Evolutionary conservation across 2,113 vertebrate genomes (phyloP), one percentile per base, ranked within the genome.

Genomic region (Macheiramphus alcinus): DNA sequence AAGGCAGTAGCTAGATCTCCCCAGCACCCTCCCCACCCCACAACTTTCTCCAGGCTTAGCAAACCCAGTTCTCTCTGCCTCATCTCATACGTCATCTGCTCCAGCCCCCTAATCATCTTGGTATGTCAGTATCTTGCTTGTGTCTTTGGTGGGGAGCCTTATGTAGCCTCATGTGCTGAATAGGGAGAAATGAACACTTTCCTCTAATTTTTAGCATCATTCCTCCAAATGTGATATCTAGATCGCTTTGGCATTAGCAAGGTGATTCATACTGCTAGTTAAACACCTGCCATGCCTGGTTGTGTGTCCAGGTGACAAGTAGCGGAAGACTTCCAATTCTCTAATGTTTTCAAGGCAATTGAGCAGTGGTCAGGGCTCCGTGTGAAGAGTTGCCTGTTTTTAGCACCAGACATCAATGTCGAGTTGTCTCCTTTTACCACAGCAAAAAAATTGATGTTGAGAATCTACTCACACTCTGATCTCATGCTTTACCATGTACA

Each of bases 21-120:
- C 18, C 20, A 1, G 4, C 47, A 36, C 10, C 7, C 11, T 19
- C 7, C 26, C 38, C 15, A 27, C 3, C 15, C 8, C n/a, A n/a
- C 26, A 63, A 15, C 48, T 47, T 85, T 70, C 50, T 85, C 8
- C 45, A 59, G 62, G 22, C 50, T 61, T 45, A 80, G 38, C 7
- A 70, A 85, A 56, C 29, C 26, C 22, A 13, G 7, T 80, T 63
- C 31, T 67, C 7, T 58, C 19, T 52, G 31, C 31, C 12, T 92
- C 19, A 31, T 14, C 31, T 70, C 55, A 6, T 15, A 16, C 2
- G 43, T n/a, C 10, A 11, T 53, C 29, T 75, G 32, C 26, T 70
- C 34, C 25, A 66, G 20, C 6, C 21, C 52, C 32, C 15, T 48
- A 48, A 21, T 34, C 18, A 25, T 34, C 34, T 12, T 42, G 40